Evolutionary conservation across 2,113 vertebrate species (phyloP).

Genomic region (Caranx melampygus): DNA sequence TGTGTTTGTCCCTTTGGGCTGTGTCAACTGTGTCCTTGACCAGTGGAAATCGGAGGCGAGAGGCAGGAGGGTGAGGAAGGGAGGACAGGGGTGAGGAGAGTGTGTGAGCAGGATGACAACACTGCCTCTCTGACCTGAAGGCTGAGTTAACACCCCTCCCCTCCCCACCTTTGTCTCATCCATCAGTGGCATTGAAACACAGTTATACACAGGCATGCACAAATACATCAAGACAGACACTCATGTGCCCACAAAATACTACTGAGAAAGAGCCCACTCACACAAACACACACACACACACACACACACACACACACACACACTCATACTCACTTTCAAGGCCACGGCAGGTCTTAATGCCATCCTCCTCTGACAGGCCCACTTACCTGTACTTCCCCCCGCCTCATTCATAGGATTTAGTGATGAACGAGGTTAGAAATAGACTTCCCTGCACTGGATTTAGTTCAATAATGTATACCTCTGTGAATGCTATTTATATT

Average conservation of each 20-base stretch:
- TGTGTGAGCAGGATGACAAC: slow-evolving; percentile 70
- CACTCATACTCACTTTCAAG: background rate
- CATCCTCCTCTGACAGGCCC: slow-evolving; percentile 51
- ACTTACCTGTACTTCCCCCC: slow-evolving; percentile 47
- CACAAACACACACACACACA: background rate
- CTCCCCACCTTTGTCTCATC: slow-evolving; percentile 47
- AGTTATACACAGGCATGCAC: slow-evolving; percentile 29
- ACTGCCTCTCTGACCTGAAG: slow-evolving; percentile 43
- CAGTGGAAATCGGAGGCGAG: slow-evolving; percentile 28
- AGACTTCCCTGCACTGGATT: slow-evolving; percentile 61
- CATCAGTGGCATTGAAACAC: slow-evolving; percentile 55
- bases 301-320: background rate
- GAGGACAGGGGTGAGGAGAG: background rate
- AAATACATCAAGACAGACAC: slow-evolving; percentile 18
- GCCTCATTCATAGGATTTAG: slow-evolving; percentile 61
- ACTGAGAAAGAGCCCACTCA: background rate
- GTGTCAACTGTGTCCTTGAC: slow-evolving; percentile 66
- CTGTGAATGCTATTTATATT: slow-evolving; percentile 72
- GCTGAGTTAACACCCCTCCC: slow-evolving; percentile 44
- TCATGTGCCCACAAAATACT: background rate
- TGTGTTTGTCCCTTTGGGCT: slow-evolving; percentile 53
- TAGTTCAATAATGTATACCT: slow-evolving; percentile 74
- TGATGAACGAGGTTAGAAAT: slow-evolving; percentile 58
- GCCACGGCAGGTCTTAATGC: slow-evolving; percentile 33
- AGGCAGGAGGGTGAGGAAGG: background rate